Conservation (phyloP, 2,797 vertebrate species). For the Eurystomus glaucurus region DNA sequence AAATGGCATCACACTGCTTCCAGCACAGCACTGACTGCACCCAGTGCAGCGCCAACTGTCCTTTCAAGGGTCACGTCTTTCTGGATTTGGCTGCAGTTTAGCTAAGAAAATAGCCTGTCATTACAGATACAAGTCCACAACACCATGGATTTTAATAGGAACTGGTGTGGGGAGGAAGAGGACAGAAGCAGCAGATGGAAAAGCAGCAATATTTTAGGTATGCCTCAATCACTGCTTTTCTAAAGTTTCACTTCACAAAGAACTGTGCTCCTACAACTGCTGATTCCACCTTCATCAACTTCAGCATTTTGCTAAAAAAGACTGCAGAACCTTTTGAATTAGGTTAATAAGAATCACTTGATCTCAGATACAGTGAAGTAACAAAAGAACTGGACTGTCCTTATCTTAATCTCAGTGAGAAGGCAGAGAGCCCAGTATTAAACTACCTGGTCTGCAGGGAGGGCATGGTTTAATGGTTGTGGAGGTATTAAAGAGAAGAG, state of each 20-base stretch:
- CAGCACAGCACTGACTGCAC: background rate
- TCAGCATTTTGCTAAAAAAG: background rate
- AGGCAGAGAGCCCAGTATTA: background rate
- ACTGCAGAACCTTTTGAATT: background rate
- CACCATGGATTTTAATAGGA: background rate
- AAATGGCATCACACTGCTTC: background rate
- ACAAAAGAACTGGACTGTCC: background rate
- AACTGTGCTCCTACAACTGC: background rate
- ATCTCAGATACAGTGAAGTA: background rate
- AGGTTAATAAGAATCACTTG: background rate
- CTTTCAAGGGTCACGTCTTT: background rate
- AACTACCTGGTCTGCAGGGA: background rate
- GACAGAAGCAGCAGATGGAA: background rate
- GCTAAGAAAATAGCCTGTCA: background rate
- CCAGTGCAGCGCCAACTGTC: background rate
- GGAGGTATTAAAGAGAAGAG: background rate
- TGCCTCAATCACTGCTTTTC: background rate
- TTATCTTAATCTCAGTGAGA: background rate
- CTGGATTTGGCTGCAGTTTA: background rate
- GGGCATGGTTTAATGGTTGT: background rate
- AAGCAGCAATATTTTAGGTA: background rate
- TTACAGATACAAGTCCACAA: background rate
- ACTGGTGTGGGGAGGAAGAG: background rate
- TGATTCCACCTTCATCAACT: background rate
- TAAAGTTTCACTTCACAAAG: background rate